Conservation (phyloP, 1,140 invertebrate genomes). For the Euborellia annulipes region DNA sequence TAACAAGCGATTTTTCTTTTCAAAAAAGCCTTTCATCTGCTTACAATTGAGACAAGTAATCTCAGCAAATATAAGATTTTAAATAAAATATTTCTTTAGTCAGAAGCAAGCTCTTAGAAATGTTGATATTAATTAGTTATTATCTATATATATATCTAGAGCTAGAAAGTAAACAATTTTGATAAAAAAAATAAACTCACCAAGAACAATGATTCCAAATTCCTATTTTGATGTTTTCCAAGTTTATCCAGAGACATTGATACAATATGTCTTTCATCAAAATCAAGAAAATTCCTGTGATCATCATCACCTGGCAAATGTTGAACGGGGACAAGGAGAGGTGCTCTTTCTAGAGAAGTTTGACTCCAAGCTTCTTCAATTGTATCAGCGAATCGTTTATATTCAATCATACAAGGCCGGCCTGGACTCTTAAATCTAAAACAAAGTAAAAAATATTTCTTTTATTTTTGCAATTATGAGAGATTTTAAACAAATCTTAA, state of each 20-base stretch:
- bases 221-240: constrained; percentile 38
- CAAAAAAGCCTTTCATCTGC: too few relatives aligned
- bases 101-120: too few relatives aligned
- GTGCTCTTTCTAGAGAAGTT: constrained; percentile 39
- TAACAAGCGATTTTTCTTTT: too few relatives aligned
- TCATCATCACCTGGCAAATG: constrained; percentile 41
- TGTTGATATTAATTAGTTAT: too few relatives aligned
- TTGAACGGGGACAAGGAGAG: constrained; percentile 41
- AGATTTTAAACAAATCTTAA: too few relatives aligned
- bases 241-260: constrained; percentile 43
- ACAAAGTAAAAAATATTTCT: constrained; percentile 1
- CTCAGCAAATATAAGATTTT: too few relatives aligned
- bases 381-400: constrained; percentile 40
- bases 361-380: constrained; percentile 49
- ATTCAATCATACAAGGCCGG: constrained; percentile 38
- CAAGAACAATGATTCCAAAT: constrained; percentile 38
- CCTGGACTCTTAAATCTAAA: constrained; percentile 39
- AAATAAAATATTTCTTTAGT: too few relatives aligned
- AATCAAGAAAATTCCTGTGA: constrained; percentile 46
- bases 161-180: background rate
- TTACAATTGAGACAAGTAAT: too few relatives aligned
- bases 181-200: constrained; percentile 17
- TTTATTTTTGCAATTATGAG: too few relatives aligned
- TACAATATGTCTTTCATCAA: constrained; percentile 41
- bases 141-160: too few relatives aligned